A percentile compares a stretch with the other conserved stretches of the same genome.
Conservation (phyloP, 2,113 vertebrate species). For the Pseudonaja textilis region DNA sequence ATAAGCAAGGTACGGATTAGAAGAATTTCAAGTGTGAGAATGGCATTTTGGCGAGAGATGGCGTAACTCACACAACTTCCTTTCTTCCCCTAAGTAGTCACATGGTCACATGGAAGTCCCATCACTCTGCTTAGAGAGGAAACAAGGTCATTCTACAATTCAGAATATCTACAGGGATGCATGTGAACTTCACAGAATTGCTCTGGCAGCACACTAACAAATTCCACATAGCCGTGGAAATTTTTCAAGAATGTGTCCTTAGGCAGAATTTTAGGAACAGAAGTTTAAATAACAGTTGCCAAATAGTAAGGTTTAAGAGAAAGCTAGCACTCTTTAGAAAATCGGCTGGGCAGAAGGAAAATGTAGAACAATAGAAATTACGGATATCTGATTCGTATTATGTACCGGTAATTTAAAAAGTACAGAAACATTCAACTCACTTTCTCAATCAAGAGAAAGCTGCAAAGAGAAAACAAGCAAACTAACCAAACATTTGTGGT, state of each 20-base stretch:
- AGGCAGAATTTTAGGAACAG: background rate
- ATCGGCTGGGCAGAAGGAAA: background rate
- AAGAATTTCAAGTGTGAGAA: background rate
- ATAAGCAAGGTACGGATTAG: background rate
- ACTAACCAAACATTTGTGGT: background rate
- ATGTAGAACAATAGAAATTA: background rate
- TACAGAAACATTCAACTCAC: background rate
- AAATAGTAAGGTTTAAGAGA: background rate
- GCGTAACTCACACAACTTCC: rapidly evolving
- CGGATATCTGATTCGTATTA: background rate
- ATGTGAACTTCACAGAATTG: background rate
- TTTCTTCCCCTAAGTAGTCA: background rate
- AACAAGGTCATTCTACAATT: background rate
- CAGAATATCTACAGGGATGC: background rate
- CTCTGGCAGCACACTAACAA: background rate
- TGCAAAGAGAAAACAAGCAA: background rate
- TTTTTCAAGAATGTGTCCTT: background rate
- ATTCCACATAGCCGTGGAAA: background rate
- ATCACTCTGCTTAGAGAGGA: background rate
- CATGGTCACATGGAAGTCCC: background rate
- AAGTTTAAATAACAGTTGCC: background rate
- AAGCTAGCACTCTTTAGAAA: background rate
- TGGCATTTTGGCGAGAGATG: background rate
- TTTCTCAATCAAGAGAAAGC: background rate
- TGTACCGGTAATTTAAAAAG: background rate